These are phyloP conservation scores for Platichthys stellatus DNA, from an alignment of 2,113 vertebrate genomes.

Conservation along the genomic window DNA sequence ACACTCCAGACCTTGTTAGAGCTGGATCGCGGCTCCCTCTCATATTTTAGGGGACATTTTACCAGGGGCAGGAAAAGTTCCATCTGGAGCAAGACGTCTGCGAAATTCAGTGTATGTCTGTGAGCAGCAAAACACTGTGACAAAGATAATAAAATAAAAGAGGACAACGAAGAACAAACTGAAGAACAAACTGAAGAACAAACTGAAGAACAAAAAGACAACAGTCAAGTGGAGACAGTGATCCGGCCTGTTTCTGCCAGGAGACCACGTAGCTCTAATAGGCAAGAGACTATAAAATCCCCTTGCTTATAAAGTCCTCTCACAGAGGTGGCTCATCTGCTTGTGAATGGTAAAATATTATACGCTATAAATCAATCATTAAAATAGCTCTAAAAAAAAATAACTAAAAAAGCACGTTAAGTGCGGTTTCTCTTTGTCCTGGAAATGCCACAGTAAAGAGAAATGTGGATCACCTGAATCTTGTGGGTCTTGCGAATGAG, in stretches of 20 bases:
- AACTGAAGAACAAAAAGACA: not conserved
- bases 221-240: not conserved
- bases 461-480: conserved; percentile 13
- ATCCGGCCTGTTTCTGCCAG: conserved; percentile 25
- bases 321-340: conserved; percentile 15
- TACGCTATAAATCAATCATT: conserved; percentile 11
- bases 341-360: conserved; percentile 9
- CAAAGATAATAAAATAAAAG: not conserved
- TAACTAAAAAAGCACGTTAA: not conserved
- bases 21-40: too few species aligned
- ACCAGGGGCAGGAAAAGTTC: not conserved
- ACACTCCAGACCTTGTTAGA: too few species aligned
- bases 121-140: not conserved
- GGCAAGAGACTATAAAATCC: conserved; percentile 19
- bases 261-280: conserved; percentile 22
- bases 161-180: not conserved
- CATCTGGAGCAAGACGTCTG: too few species aligned
- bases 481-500: not conserved
- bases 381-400: not conserved
- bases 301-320: conserved; percentile 1
- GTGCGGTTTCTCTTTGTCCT: conserved; percentile 9
- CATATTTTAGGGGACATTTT: not conserved
- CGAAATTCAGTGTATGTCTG: too few species aligned
- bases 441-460: conserved; percentile 2
- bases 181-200: not conserved